Percentiles rank a stretch among this genome's conserved stretches.
Conservation (phyloP, 2,797 vertebrate genomes). For the Echiichthys vipera region DNA sequence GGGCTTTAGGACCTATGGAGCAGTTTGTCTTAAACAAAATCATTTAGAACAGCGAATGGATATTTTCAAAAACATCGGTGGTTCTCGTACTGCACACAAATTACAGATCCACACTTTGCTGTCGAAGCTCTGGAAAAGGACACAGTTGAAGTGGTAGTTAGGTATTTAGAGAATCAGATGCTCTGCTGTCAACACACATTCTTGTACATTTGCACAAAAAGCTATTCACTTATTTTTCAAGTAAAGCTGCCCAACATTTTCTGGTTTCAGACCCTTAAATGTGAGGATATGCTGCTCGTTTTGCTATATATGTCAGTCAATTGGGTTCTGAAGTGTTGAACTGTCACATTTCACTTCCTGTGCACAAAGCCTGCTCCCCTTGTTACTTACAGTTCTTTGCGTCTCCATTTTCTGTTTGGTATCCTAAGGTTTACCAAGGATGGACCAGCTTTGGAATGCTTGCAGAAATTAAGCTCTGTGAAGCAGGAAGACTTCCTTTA, state of each 20-base stretch:
- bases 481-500: too few relatives aligned
- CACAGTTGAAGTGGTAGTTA: neutral
- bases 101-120: neutral
- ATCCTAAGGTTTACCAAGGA: neutral
- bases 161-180: neutral
- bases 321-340: neutral
- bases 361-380: neutral
- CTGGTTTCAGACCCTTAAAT: neutral
- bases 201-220: neutral
- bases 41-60: neutral
- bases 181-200: neutral
- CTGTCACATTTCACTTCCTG: too few relatives aligned
- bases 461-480: too few relatives aligned
- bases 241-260: neutral
- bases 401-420: neutral
- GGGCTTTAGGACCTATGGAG: neutral
- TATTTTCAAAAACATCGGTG: slow-evolving; percentile 17
- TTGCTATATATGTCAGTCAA: neutral
- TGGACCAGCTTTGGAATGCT: neutral
- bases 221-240: neutral
- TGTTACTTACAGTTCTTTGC: neutral
- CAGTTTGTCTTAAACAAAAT: neutral
- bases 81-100: neutral
- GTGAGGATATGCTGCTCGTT: neutral
- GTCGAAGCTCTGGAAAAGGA: neutral